A percentile compares a stretch with the other conserved stretches of the same genome.
These are phyloP conservation scores for Geodia barretti DNA, from an alignment of 37 sponge, comb jelly and placozoan species.

Conservation along the genomic window DNA sequence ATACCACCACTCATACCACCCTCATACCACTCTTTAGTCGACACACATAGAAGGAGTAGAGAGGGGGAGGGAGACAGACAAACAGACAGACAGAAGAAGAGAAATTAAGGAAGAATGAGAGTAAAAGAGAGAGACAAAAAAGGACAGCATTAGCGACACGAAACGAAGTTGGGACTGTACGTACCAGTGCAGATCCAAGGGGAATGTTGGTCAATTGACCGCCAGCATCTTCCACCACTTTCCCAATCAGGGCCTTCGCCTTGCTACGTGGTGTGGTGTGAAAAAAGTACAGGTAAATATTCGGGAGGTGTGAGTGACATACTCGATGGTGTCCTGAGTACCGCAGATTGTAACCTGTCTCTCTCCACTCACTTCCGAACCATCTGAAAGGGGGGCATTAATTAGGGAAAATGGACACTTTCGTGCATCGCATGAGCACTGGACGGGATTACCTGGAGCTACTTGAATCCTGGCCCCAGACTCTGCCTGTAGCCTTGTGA, in stretches of 20 bases:
- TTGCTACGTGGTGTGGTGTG: slow-evolving; percentile 17
- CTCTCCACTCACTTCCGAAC: slow-evolving; percentile 70
- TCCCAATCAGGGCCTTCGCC: slow-evolving; percentile 62
- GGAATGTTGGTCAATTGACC: slow-evolving; percentile 11
- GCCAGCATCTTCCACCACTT: slow-evolving; percentile 74
- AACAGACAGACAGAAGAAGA: too few species aligned
- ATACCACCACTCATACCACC: neutral
- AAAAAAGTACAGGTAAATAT: neutral
- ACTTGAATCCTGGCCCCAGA: slow-evolving; percentile 92
- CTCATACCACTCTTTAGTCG: too few species aligned
- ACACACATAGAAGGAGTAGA: too few species aligned
- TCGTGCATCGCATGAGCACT: too few species aligned
- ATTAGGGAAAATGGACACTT: too few species aligned
- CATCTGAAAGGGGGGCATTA: too few species aligned
- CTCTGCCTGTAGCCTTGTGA: slow-evolving; percentile 78
- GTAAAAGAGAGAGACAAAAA: too few species aligned
- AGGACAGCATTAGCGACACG: too few species aligned
- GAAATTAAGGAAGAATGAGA: too few species aligned
- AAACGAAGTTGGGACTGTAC: too few species aligned
- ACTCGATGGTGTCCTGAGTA: slow-evolving; percentile 81
- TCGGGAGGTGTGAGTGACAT: slow-evolving; percentile 25
- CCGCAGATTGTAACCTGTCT: slow-evolving; percentile 86
- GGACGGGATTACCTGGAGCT: slow-evolving; percentile 75
- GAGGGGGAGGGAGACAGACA: too few species aligned
- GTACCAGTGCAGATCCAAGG: neutral